These are phyloP conservation scores for Neotoma lepida DNA, from an alignment of 2,113 vertebrate species.

Conservation along the genomic window DNA sequence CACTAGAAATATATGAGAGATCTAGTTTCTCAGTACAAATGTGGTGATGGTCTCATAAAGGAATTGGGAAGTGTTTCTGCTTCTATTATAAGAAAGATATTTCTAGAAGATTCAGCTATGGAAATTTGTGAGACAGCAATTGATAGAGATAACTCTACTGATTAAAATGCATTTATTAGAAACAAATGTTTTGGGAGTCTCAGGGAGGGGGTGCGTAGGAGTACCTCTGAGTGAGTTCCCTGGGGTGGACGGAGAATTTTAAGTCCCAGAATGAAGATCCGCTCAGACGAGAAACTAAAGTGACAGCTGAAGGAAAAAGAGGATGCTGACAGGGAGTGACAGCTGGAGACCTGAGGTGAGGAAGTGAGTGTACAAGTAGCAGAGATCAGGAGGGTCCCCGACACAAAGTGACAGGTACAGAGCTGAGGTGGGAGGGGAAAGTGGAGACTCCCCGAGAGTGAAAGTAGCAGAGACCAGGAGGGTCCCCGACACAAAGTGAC, in stretches of 20 bases:
- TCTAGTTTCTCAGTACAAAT: background rate
- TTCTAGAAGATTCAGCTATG: slow-evolving; percentile 12
- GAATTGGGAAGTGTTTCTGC: background rate
- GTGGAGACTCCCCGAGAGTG: no score
- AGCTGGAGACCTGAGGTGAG: background rate
- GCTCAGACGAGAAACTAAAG: background rate
- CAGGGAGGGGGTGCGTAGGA: background rate
- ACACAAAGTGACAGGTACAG: background rate
- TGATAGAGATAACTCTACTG: background rate
- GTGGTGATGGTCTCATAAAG: background rate
- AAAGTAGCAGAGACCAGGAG: background rate
- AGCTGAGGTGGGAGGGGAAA: background rate
- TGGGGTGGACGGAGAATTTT: background rate
- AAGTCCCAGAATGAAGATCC: background rate
- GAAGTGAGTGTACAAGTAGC: background rate
- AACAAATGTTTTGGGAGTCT: background rate
- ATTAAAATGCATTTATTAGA: background rate
- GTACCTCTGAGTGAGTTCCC: background rate
- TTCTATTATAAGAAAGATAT: background rate
- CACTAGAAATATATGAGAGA: background rate
- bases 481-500: background rate
- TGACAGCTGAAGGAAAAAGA: background rate
- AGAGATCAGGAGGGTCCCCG: background rate
- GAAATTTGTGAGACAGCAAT: background rate
- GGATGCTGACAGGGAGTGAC: background rate